Percentiles rank a stretch among this genome's conserved stretches.
Evolutionary conservation across 2,888 invertebrate genomes (phyloP).

Genomic region (Plebejus argus): DNA sequence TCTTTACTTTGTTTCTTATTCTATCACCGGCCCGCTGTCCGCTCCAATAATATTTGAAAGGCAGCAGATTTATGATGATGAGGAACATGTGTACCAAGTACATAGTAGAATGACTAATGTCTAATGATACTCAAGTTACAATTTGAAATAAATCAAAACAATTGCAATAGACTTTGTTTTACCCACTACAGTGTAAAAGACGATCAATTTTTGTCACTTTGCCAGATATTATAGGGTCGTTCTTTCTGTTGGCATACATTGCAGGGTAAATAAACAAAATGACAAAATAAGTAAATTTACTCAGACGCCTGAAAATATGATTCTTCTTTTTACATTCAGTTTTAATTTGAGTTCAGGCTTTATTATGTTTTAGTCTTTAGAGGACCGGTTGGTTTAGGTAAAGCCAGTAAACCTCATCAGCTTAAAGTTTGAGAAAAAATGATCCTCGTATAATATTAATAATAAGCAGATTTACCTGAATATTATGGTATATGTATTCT

Average conservation of each 20-base stretch:
- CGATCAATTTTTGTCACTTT: slow-evolving; percentile 7
- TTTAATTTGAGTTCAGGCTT: background rate
- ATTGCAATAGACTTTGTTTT: background rate
- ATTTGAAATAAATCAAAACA: slow-evolving; percentile 2
- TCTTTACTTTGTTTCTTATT: background rate
- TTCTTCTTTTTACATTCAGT: background rate
- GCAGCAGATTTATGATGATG: background rate
- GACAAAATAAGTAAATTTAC: background rate
- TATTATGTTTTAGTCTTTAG: too few species aligned
- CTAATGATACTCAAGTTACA: background rate
- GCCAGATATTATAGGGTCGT: slow-evolving; percentile 7
- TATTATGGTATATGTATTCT: too few species aligned
- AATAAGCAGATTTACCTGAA: too few species aligned
- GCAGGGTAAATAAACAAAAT: slow-evolving; percentile 16
- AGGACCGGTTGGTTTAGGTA: background rate
- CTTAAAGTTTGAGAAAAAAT: too few species aligned
- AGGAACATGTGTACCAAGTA: background rate
- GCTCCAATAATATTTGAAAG: too few species aligned
- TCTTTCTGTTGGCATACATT: slow-evolving; percentile 10
- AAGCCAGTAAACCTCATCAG: background rate
- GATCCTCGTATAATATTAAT: too few species aligned
- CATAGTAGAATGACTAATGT: background rate
- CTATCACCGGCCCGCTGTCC: too few species aligned
- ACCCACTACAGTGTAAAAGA: background rate
- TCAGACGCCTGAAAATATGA: background rate